Evolutionary conservation across 2,797 vertebrate genomes (phyloP).

Genomic region (Peromyscus aztecus): DNA sequence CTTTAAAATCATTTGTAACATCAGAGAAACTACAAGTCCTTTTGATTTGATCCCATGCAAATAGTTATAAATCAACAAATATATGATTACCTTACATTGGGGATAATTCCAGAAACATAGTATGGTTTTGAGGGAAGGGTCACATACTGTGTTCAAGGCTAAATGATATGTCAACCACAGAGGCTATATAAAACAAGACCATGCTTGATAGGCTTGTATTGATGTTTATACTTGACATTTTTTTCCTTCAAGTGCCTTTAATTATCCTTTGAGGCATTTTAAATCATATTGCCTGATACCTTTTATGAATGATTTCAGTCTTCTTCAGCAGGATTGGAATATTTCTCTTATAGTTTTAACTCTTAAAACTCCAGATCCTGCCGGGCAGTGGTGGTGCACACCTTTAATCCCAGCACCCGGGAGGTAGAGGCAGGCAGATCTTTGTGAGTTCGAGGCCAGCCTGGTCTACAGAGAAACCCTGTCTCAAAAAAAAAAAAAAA

Average conservation of each 20-base stretch:
- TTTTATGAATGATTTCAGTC: conserved; percentile 57
- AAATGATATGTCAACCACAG: conserved; percentile 62
- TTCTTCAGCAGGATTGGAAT: conserved; percentile 17
- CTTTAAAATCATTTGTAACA: conserved; percentile 56
- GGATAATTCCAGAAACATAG: conserved; percentile 20
- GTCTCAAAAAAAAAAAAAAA: no score
- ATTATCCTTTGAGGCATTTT: conserved; percentile 62
- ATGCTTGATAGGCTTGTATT: conserved; percentile 31
- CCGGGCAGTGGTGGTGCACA: fast-evolving
- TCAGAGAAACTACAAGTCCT: conserved; percentile 30
- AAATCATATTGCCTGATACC: conserved; percentile 45
- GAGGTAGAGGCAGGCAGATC: no score
- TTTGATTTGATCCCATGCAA: conserved; percentile 52
- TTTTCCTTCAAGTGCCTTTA: conserved; percentile 55
- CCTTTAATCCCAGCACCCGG: no score
- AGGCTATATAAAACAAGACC: conserved; percentile 13
- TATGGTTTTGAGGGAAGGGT: conserved; percentile 33
- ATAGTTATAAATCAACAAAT: conserved; percentile 27
- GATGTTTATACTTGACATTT: conserved; percentile 66
- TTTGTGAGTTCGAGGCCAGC: no score
- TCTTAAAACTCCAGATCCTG: conserved; percentile 20
- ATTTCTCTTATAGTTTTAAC: conserved; percentile 59
- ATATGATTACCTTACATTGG: not conserved
- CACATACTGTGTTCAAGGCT: conserved; percentile 45
- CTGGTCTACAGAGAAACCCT: no score